These are phyloP conservation scores for Typhlichthys subterraneus DNA, from an alignment of 2,797 vertebrate genomes.

Conservation along the genomic window DNA sequence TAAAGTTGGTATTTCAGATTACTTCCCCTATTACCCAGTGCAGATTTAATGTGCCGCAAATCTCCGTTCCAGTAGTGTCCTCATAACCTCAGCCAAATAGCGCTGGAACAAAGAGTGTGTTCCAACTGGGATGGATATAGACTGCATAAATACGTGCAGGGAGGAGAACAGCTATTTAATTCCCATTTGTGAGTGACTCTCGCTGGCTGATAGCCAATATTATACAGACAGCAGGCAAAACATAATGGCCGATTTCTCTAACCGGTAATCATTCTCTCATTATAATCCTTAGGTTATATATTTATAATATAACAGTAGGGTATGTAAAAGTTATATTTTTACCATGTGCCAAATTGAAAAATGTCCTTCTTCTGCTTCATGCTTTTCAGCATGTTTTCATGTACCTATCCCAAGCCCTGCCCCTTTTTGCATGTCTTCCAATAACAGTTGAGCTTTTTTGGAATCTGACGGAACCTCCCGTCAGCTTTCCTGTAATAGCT, in stretches of 20 bases:
- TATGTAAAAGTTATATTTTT: too few species aligned
- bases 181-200: conserved; percentile 24
- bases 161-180: conserved; percentile 43
- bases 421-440: too few species aligned
- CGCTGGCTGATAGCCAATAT: conserved; percentile 38
- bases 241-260: conserved; percentile 18
- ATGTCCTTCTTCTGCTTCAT: too few species aligned
- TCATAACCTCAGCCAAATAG: conserved; percentile 12
- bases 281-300: too few species aligned
- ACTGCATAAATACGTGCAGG: conserved; percentile 38
- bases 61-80: not conserved
- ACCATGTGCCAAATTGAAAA: not conserved
- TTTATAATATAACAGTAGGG: too few species aligned
- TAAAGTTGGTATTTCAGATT: not conserved
- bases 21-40: not conserved
- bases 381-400: too few species aligned
- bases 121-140: conserved; percentile 24
- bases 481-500: too few species aligned
- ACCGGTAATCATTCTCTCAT: too few species aligned
- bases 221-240: conserved; percentile 19
- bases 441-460: too few species aligned
- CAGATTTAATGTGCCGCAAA: not conserved
- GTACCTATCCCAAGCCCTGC: too few species aligned
- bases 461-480: too few species aligned
- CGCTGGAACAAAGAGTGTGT: conserved; percentile 19